Conservation (phyloP, 2,113 vertebrate genomes). For the Sitta europaea region DNA sequence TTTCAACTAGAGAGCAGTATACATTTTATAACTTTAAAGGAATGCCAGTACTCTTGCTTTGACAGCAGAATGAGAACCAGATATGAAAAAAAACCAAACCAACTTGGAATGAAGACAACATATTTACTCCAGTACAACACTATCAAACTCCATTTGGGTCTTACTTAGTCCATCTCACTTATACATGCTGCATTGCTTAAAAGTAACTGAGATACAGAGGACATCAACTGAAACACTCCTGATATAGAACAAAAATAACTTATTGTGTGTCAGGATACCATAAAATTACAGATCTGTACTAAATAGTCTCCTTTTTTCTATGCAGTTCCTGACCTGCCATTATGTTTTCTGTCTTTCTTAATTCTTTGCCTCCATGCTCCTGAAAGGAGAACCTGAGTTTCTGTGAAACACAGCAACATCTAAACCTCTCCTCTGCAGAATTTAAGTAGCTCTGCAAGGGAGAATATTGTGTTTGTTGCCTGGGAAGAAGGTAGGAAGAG, state of each 20-base stretch:
- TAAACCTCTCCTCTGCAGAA: not conserved
- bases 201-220: not conserved
- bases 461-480: not conserved
- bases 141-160: not conserved
- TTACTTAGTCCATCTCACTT: not conserved
- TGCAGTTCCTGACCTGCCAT: not conserved
- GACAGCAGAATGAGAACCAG: not conserved
- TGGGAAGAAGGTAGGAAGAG: not conserved
- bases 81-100: not conserved
- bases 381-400: not conserved
- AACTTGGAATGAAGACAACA: not conserved
- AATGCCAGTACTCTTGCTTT: not conserved
- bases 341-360: not conserved
- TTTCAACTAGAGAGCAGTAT: not conserved
- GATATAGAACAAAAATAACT: not conserved
- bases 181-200: not conserved
- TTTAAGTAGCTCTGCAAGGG: not conserved
- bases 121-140: not conserved
- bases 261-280: not conserved
- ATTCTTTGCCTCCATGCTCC: not conserved
- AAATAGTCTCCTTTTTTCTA: not conserved
- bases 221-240: not conserved
- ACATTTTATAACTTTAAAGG: not conserved
- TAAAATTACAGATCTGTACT: not conserved
- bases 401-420: not conserved